Percentiles rank a stretch among this genome's conserved stretches.
These are phyloP conservation scores for Clepsis dumicolana DNA, from an alignment of 2,888 invertebrate genomes.

Conservation along the genomic window DNA sequence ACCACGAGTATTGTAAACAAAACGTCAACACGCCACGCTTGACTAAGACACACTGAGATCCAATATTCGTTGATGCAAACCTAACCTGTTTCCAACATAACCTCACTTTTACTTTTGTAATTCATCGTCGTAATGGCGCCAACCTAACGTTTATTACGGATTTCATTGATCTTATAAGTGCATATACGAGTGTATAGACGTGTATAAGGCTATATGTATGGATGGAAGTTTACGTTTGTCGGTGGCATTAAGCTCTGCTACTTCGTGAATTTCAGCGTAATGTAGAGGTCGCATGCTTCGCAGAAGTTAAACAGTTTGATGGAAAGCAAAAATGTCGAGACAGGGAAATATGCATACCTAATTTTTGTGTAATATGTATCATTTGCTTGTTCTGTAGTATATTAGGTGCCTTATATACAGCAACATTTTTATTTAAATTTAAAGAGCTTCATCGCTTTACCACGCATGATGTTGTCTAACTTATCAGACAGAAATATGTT, in stretches of 20 bases:
- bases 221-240: conserved; percentile 32
- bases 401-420: too few species aligned
- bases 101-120: conserved; percentile 20
- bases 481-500: too few species aligned
- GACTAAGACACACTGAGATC: conserved; percentile 45
- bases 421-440: too few species aligned
- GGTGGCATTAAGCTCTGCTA: conserved; percentile 29
- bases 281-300: conserved; percentile 36
- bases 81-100: conserved; percentile 46
- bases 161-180: conserved; percentile 35
- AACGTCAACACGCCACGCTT: conserved; percentile 43
- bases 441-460: too few species aligned
- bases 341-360: not conserved
- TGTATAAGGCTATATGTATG: not conserved
- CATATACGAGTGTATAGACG: conserved; percentile 15
- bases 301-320: conserved; percentile 18
- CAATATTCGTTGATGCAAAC: conserved; percentile 14
- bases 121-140: conserved; percentile 14
- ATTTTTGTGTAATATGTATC: not conserved
- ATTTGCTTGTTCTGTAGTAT: too few species aligned
- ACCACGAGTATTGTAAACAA: conserved; percentile 26
- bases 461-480: too few species aligned
- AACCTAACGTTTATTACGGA: conserved; percentile 29
- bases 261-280: conserved; percentile 33
- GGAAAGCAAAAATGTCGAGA: conserved; percentile 14